Evolutionary conservation across 2,113 vertebrate genomes (phyloP), one percentile per base, ranked within the genome.

Genomic region (Ammodytes dubius): DNA sequence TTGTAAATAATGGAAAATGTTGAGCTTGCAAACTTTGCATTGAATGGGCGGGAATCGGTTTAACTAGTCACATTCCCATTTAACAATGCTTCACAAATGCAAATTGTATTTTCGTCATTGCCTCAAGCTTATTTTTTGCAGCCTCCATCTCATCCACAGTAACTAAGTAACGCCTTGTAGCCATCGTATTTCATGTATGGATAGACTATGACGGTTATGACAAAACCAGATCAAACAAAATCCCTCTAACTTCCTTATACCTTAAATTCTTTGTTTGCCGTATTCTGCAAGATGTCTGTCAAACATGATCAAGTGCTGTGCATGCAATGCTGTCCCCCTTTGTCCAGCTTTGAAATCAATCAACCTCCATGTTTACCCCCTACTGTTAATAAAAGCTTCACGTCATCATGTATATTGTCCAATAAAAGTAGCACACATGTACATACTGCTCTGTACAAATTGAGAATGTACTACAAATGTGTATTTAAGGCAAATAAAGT

Each of bases 401-500:
- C 65, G 79, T 43, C 52, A 70, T 83, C 5, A 45, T 73, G 67
- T 71, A 73, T 72, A 61, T 66, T 76, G 69, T 79, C 42, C 0
- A 72, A 27, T 56, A 47, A 19, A 70, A 43, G 35, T 3, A 54
- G 46, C 4, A 65, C 2, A 46, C 4, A 15, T 0, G 3, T 70
- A 70, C n/a, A 80, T 77, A 72, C 66, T 75, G 57, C 50, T 83
- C 67, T 58, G 53, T 69, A 69, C 27, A 53, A 61, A 76, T 0
- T 80, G 19, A 74, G 37, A 66, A 72, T 87, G 69, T 80, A 58
- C 14, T 6, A 63, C 0, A 56, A 82, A 71, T 60, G 60, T 63
- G 15, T 81, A 73, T 81, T 67, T 58, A 59, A 64, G 66, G 39
- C 40, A 58, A 82, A 82, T 76, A 69, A 60, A 77, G 35, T 79